Evolutionary conservation across 2,797 vertebrate species (phyloP).

Genomic region (Schizopygopsis malacanthus): DNA sequence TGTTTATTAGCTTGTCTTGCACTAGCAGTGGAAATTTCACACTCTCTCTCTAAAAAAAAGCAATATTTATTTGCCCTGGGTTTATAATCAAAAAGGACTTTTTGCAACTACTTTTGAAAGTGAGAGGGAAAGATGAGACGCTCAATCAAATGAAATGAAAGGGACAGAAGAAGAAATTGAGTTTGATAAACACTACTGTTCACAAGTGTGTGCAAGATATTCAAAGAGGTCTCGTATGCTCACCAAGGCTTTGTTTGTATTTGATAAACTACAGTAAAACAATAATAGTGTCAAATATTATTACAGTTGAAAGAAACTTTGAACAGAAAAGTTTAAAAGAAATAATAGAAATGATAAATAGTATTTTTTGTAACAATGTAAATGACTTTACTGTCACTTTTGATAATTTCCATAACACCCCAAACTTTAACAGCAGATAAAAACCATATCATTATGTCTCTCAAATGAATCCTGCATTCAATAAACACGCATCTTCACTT

Average conservation of each 20-base stretch:
- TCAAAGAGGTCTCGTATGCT: neutral
- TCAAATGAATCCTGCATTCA: slow-evolving; percentile 52
- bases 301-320: neutral
- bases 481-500: slow-evolving; percentile 12
- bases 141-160: neutral
- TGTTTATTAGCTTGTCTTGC: neutral
- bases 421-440: neutral
- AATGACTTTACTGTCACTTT: neutral
- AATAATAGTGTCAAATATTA: neutral
- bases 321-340: neutral
- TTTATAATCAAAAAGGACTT: neutral
- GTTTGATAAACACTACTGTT: neutral
- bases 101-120: neutral
- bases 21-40: neutral
- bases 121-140: neutral
- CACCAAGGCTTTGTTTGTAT: neutral
- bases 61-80: neutral
- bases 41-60: neutral
- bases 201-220: neutral
- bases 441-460: slow-evolving; percentile 13
- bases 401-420: neutral
- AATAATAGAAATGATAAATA: neutral
- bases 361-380: neutral
- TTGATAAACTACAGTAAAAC: slow-evolving; percentile 8
- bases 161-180: neutral